Evolutionary conservation across 2,797 vertebrate species (phyloP).

Genomic region (Malacoraja senta): DNA sequence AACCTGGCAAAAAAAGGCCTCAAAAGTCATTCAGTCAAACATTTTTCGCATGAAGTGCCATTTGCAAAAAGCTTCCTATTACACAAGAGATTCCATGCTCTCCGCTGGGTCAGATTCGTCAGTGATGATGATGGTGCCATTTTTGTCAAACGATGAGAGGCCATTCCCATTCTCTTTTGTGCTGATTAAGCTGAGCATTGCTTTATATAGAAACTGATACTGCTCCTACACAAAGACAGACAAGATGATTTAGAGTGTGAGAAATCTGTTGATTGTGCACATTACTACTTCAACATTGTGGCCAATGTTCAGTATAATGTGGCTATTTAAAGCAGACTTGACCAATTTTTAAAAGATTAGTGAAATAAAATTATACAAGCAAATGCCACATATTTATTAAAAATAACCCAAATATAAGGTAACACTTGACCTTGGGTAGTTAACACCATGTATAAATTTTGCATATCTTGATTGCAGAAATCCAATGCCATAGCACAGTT

Average conservation of each 20-base stretch:
- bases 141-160: constrained; percentile 72
- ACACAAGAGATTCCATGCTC: constrained; percentile 89
- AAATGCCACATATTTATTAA: no score
- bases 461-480: background rate
- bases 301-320: background rate
- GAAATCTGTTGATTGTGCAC: background rate
- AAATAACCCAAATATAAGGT: background rate
- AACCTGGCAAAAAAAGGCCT: constrained; percentile 99
- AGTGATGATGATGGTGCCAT: constrained; percentile 70
- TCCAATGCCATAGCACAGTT: background rate
- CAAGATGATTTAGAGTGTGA: constrained; percentile 31
- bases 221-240: constrained; percentile 68
- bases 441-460: background rate
- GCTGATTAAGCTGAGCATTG: constrained; percentile 85
- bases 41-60: constrained; percentile 82
- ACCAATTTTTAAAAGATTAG: background rate
- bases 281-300: background rate
- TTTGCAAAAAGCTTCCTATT: constrained; percentile 55
- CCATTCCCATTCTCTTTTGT: constrained; percentile 74
- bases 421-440: no score
- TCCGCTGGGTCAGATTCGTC: constrained; percentile 86
- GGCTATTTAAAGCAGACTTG: background rate
- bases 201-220: constrained; percentile 89
- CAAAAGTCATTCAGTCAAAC: constrained; percentile 83
- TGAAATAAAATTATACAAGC: background rate